Conservation (phyloP, 2,888 invertebrate species). For the Charanyca ferruginea region DNA sequence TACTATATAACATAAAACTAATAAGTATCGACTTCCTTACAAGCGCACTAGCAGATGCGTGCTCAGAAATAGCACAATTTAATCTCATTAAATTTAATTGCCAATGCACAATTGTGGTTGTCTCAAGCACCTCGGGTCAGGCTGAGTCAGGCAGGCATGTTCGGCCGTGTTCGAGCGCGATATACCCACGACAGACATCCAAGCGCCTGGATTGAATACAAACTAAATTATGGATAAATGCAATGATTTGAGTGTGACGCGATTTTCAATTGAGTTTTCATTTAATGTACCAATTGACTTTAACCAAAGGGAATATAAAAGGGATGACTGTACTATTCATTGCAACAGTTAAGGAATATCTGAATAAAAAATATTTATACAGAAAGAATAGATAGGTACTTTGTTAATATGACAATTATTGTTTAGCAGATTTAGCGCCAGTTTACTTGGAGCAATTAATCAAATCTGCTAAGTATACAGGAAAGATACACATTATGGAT, state of each 20-base stretch:
- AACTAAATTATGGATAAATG: constrained; percentile 74
- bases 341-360: background rate
- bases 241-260: constrained; percentile 65
- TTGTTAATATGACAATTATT: background rate
- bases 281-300: constrained; percentile 42
- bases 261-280: constrained; percentile 69
- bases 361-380: background rate
- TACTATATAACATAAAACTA: constrained; percentile 70
- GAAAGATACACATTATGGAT: background rate
- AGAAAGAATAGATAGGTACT: background rate
- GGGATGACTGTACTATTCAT: constrained; percentile 12
- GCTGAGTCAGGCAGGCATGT: constrained; percentile 80
- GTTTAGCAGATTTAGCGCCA: background rate
- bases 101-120: constrained; percentile 83
- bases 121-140: constrained; percentile 82
- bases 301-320: constrained; percentile 26
- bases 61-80: constrained; percentile 86
- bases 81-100: constrained; percentile 88
- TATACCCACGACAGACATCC: constrained; percentile 59
- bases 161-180: constrained; percentile 47
- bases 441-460: background rate
- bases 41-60: constrained; percentile 73
- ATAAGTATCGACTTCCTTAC: constrained; percentile 77
- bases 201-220: constrained; percentile 73
- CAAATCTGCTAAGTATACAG: constrained; percentile 2